phyloP scores from a whole-genome alignment of 2,797 vertebrate genomes.

The Gymnocypris eckloni region DNA sequence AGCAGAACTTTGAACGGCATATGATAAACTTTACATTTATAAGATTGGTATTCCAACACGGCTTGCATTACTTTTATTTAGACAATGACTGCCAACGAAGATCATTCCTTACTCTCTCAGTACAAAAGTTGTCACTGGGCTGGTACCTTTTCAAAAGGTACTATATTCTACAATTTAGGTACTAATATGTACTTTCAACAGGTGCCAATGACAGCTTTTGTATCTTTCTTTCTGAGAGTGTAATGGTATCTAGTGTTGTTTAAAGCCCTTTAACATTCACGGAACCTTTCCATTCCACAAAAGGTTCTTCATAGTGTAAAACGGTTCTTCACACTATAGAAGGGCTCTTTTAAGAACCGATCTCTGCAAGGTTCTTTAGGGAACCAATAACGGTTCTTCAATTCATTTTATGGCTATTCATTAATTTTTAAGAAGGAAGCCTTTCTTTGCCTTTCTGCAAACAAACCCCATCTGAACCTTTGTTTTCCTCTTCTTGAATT shows the following conservation, averaged over 20 bases:
- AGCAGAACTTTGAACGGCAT: slow-evolving; percentile 18
- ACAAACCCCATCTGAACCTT: background rate
- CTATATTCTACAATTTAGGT: background rate
- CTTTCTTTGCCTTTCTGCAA: background rate
- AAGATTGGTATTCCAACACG: background rate
- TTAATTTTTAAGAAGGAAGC: background rate
- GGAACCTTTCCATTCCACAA: background rate
- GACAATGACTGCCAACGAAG: background rate
- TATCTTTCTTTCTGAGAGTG: background rate
- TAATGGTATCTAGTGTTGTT: background rate
- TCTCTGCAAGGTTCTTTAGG: background rate
- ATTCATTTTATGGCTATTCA: background rate
- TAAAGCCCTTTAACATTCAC: background rate
- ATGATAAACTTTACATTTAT: slow-evolving; percentile 30
- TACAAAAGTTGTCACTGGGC: background rate
- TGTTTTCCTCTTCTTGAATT: background rate
- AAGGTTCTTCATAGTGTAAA: no score
- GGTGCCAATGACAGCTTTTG: background rate
- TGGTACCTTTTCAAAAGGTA: background rate
- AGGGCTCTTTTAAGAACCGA: background rate
- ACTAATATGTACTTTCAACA: background rate
- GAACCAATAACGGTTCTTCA: background rate
- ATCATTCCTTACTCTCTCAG: background rate
- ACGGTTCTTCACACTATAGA: background rate
- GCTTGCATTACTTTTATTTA: background rate